phyloP scores from a whole-genome alignment of 2,797 vertebrate genomes.

The Cynopterus sphinx region DNA sequence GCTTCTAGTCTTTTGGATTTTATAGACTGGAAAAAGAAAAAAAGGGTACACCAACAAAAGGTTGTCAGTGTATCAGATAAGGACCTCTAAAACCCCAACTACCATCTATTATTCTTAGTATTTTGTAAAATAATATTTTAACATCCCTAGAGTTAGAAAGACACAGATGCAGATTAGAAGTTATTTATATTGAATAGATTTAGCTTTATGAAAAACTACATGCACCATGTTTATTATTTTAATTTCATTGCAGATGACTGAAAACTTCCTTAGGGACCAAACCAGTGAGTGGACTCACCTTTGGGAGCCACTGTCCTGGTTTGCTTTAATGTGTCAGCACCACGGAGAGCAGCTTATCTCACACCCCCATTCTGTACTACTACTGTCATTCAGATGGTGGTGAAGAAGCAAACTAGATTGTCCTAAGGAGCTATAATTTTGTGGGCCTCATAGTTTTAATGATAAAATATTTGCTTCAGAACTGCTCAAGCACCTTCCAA shows the following conservation, averaged over 20 bases:
- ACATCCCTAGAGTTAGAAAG: neutral
- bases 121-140: neutral
- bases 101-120: neutral
- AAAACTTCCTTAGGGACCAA: neutral
- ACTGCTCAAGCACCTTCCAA: neutral
- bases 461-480: neutral
- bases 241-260: neutral
- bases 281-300: neutral
- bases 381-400: neutral
- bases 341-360: neutral
- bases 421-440: neutral
- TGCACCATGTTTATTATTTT: neutral
- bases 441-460: neutral
- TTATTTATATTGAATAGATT: neutral
- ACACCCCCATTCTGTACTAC: neutral
- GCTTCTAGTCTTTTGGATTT: neutral
- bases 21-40: neutral
- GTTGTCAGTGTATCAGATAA: neutral
- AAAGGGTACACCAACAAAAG: neutral
- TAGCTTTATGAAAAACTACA: neutral
- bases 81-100: neutral
- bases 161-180: neutral
- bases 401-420: neutral
- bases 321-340: neutral
- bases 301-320: neutral